phyloP scores from a whole-genome alignment of 2,113 vertebrate species.

The Corapipo altera region DNA sequence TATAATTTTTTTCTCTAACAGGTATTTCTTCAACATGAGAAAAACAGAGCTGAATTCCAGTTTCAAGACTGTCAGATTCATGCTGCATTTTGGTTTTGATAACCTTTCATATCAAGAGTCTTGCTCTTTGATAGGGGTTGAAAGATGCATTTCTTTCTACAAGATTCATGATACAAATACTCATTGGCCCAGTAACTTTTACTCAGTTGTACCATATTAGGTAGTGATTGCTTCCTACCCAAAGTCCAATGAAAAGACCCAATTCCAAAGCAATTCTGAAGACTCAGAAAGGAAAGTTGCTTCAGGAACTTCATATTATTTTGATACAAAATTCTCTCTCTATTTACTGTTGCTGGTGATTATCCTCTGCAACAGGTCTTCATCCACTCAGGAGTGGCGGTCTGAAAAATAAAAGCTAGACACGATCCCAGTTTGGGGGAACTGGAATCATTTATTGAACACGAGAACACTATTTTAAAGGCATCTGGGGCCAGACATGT shows the following conservation, averaged over 20 bases:
- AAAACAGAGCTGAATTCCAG: neutral
- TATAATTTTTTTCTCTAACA: neutral
- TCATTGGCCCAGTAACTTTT: neutral
- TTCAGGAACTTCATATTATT: neutral
- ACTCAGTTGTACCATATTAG: neutral
- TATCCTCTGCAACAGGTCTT: neutral
- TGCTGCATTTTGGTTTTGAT: neutral
- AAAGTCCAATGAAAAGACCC: neutral
- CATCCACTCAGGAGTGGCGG: neutral
- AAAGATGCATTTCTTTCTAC: neutral
- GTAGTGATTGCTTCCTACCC: accelerated
- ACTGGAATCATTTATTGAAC: too few relatives aligned
- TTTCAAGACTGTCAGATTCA: neutral
- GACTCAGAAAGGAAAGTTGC: neutral
- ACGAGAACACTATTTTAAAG: too few relatives aligned
- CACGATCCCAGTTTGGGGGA: too few relatives aligned
- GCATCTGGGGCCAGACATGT: too few relatives aligned
- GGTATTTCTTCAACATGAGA: neutral
- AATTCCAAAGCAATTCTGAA: neutral
- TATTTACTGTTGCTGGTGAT: neutral
- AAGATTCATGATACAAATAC: too few relatives aligned
- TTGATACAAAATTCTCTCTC: neutral
- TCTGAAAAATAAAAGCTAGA: too few relatives aligned
- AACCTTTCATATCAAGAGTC: neutral
- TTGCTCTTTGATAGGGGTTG: neutral